phyloP scores from a whole-genome alignment of 1,140 invertebrate species.

The Listronotus bonariensis region DNA sequence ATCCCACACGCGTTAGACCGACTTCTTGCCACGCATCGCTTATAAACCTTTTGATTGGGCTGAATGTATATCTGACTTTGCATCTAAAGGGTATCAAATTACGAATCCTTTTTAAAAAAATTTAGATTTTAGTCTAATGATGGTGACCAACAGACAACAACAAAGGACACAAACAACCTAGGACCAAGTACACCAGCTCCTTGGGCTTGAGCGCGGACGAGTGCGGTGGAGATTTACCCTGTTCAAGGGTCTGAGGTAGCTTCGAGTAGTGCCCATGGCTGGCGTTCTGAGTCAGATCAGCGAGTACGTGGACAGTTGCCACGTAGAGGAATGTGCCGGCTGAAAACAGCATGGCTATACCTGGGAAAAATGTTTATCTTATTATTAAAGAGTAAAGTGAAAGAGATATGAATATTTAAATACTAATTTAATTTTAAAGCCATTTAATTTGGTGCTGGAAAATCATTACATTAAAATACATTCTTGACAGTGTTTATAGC shows the following conservation, averaged over 20 bases:
- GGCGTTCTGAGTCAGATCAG: slow-evolving; percentile 76
- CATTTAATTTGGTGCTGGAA: too few species aligned
- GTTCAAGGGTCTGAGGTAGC: slow-evolving; percentile 49
- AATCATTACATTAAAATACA: too few species aligned
- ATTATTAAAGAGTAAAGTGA: too few species aligned
- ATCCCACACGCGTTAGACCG: too few species aligned
- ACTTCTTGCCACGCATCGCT: too few species aligned
- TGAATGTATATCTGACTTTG: too few species aligned
- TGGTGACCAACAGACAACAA: slow-evolving; percentile 90
- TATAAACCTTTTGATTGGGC: too few species aligned
- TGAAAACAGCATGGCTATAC: slow-evolving; percentile 97
- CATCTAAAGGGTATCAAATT: too few species aligned
- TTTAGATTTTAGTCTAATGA: slow-evolving; percentile 64
- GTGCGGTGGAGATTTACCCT: slow-evolving; percentile 49
- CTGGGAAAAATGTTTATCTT: slow-evolving; percentile 57
- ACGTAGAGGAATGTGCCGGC: slow-evolving; percentile 99
- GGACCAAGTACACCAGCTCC: slow-evolving; percentile 82
- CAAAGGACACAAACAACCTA: slow-evolving; percentile 84
- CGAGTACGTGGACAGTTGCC: slow-evolving; percentile 96
- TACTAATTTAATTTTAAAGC: too few species aligned
- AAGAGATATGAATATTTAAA: too few species aligned
- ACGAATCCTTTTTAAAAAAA: too few species aligned
- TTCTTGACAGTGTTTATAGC: too few species aligned
- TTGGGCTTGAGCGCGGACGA: slow-evolving; percentile 60
- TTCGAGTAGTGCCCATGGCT: slow-evolving; percentile 55